Conservation (phyloP, 2,797 vertebrate genomes). For the Dallia pectoralis region DNA sequence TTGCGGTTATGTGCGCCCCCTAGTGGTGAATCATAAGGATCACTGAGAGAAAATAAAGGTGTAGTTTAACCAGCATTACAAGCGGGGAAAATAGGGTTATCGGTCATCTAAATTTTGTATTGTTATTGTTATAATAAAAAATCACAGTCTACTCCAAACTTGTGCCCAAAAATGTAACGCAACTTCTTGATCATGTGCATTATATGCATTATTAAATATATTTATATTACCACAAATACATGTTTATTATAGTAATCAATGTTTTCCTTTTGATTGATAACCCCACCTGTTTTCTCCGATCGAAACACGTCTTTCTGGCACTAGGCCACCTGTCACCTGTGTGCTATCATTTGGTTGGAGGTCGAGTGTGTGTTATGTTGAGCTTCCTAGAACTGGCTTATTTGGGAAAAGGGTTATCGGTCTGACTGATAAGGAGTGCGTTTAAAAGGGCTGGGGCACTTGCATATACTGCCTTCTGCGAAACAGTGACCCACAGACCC, state of each 20-base stretch:
- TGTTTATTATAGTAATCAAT: background rate
- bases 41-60: background rate
- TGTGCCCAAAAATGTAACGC: background rate
- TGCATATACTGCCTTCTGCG: slow-evolving; percentile 38
- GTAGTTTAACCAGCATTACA: background rate
- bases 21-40: background rate
- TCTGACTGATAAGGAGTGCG: slow-evolving; percentile 74
- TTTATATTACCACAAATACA: background rate
- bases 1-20: background rate
- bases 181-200: background rate
- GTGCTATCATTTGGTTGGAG: slow-evolving; percentile 57
- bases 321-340: slow-evolving; percentile 29
- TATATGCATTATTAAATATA: background rate
- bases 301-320: background rate
- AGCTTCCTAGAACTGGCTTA: slow-evolving; percentile 70
- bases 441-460: slow-evolving; percentile 78
- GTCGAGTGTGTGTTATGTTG: slow-evolving; percentile 68
- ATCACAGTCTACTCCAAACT: background rate
- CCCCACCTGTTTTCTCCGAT: background rate
- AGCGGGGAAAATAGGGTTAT: background rate
- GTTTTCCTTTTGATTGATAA: background rate
- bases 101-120: background rate
- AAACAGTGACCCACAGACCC: slow-evolving; percentile 33
- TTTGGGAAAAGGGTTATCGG: slow-evolving; percentile 77
- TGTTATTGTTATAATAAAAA: background rate